Percentiles rank a stretch among this genome's conserved stretches.
phyloP scores from a whole-genome alignment of 2,888 invertebrate species.

The Melieria omissa region DNA sequence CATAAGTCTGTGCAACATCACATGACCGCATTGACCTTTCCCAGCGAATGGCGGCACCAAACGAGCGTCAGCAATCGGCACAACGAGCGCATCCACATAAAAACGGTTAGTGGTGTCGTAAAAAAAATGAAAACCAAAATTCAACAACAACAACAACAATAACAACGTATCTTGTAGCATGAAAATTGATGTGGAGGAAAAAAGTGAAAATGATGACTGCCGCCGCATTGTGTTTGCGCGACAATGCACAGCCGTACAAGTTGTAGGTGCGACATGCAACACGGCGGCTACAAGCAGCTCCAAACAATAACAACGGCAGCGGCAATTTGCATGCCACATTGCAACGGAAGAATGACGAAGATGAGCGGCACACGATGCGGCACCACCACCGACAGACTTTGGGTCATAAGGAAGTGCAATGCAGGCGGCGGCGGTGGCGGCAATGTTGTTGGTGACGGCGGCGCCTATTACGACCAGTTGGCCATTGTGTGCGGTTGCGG shows the following conservation, averaged over 20 bases:
- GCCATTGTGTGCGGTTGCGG: no score
- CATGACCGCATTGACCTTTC: slow-evolving; percentile 29
- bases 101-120: not conserved
- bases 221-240: not conserved
- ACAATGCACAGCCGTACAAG: not conserved
- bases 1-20: no score
- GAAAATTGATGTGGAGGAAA: not conserved
- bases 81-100: not conserved
- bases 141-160: not conserved
- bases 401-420: no score
- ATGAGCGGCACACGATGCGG: not conserved
- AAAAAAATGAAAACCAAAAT: slow-evolving; percentile 12
- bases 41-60: slow-evolving; percentile 23
- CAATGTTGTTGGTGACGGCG: not conserved
- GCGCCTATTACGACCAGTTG: not conserved
- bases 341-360: slow-evolving; percentile 9
- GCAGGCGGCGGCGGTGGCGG: not conserved
- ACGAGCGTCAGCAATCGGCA: not conserved
- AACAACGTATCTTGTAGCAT: no score
- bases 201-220: slow-evolving; percentile 19
- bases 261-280: slow-evolving; percentile 33
- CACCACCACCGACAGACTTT: no score
- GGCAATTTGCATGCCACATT: slow-evolving; percentile 33
- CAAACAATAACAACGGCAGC: slow-evolving; percentile 9
- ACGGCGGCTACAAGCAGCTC: slow-evolving; percentile 3